Base-by-base conservation (phyloP, 2,888 invertebrate genomes). In the Drosophila mulleri region DNA sequence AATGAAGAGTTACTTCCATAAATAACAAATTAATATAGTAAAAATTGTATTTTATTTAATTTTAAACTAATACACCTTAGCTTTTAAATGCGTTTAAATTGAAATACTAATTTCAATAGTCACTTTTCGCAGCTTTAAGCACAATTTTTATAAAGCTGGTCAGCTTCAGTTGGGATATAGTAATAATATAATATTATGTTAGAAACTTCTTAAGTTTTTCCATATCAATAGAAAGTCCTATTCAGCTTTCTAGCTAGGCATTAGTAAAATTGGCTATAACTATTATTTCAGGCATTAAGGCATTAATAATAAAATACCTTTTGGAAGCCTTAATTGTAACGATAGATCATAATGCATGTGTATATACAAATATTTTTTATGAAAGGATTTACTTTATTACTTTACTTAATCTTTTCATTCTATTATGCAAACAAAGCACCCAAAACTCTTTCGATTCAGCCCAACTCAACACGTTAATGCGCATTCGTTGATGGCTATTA, bases 111-210 rank as follows among this genome's bases (percentile, higher is more conserved):
- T n/a, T 16, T 37, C 14, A 5, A 14, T 37, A 37, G 6, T 5
- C 1, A 2, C 2, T 18, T 18, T 18, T 18, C 7, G 18, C 11
- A 42, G 0, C 2, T 12, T 5, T 12, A 3, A 4, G 5, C 5
- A 20, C 9, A 20, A 39, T 26, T 8, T 20, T 5, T 20, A 20
- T 35, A 2, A 18, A 35, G 52, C 20, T 52, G 20, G 14, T 64
- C 58, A 29, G 58, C 57, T 74, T 61, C 37, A 35, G 12, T 12
- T 12, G 35, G 3, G 12, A 0, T 35, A 37, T 14, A 35, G 9
- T 35, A 35, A 26, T 4, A 26, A 26, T 26, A 26, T 26, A 26
- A 4, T 26, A 26, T 26, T 26, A 4, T 26, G 5, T 1, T 26
- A 6, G 26, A 26, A 26, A 26, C 26, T 26, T 26, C 3, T 3